Evolutionary conservation across 2,113 vertebrate genomes (phyloP).

Genomic region (Hepsetus odoe): DNA sequence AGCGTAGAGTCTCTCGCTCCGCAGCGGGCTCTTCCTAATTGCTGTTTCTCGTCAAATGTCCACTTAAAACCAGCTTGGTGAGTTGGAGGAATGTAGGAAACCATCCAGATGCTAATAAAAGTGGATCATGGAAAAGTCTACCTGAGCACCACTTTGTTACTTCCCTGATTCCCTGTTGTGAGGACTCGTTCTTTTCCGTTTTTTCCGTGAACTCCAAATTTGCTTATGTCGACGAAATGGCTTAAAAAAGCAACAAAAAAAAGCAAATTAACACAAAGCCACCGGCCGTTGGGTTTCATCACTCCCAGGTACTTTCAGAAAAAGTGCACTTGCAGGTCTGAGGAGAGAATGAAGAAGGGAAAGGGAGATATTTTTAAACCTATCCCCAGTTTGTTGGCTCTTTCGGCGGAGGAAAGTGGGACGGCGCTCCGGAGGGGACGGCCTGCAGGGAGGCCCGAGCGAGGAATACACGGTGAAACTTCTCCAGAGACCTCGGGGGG

Average conservation of each 20-base stretch:
- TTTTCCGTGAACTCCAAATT: no score
- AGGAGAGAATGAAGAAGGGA: background rate
- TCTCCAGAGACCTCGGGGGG: conserved; percentile 5
- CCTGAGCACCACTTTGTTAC: no score
- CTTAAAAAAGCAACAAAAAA: conserved; percentile 6
- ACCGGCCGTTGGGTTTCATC: background rate
- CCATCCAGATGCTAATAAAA: no score
- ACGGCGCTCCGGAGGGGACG: conserved; percentile 31
- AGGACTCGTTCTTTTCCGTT: no score
- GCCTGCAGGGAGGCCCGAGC: conserved; percentile 34
- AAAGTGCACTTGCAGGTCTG: background rate
- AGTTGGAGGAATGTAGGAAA: no score
- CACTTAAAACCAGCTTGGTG: background rate
- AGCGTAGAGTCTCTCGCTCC: background rate
- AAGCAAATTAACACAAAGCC: background rate
- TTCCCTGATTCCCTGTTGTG: no score
- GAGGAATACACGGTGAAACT: background rate
- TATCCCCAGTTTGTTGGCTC: conserved; percentile 41
- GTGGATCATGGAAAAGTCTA: no score
- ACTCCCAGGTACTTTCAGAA: conserved; percentile 1
- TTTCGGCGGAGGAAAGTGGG: conserved; percentile 52
- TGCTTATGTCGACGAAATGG: background rate
- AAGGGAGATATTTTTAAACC: conserved; percentile 51
- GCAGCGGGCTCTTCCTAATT: background rate
- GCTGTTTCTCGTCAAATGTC: background rate